These are phyloP conservation scores for Rhizomys pruinosus DNA, from an alignment of 2,113 vertebrate genomes.

Conservation along the genomic window DNA sequence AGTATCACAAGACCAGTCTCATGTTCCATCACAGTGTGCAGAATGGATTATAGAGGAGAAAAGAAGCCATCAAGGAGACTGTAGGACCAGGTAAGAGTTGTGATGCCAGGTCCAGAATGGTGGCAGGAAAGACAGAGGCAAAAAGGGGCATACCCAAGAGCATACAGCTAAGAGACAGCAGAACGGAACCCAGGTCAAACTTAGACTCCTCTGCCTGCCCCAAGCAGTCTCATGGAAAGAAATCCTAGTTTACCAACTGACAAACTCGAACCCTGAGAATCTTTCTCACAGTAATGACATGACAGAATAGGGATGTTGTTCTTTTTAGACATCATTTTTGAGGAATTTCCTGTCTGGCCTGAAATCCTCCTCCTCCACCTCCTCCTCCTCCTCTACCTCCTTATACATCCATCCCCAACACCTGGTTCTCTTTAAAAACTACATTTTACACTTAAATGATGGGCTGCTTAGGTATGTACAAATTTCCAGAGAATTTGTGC, in stretches of 20 bases:
- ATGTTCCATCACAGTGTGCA: neutral
- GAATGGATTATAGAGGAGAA: slow-evolving; percentile 20
- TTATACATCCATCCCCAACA: neutral
- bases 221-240: neutral
- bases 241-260: neutral
- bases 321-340: neutral
- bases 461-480: neutral
- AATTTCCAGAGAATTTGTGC: neutral
- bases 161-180: neutral
- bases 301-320: neutral
- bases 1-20: neutral
- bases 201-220: neutral
- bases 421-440: neutral
- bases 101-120: neutral
- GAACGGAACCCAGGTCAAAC: neutral
- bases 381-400: neutral
- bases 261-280: neutral
- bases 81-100: neutral
- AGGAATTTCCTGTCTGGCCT: neutral
- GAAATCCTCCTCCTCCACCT: neutral
- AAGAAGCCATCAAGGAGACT: neutral
- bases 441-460: slow-evolving; percentile 18
- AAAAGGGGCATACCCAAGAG: neutral
- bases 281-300: neutral
- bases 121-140: neutral